Base-by-base conservation (phyloP, 2,113 vertebrate genomes). In the Oenanthe melanoleuca region DNA sequence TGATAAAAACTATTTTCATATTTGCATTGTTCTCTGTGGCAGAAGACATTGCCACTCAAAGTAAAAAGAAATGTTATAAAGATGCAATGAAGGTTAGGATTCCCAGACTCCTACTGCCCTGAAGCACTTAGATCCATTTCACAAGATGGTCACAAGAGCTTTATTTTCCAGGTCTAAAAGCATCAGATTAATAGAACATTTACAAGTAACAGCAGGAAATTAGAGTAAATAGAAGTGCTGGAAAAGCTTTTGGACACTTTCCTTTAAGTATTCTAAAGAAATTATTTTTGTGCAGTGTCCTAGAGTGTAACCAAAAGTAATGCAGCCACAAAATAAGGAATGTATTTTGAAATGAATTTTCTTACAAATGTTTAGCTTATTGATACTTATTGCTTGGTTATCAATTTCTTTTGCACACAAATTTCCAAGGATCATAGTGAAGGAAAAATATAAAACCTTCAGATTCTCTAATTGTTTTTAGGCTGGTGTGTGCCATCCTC, bases 121-220 rank as follows among this genome's bases (percentile, higher is more conserved):
- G 45, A 82, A 29, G 31, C 29, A 84, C 52, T 67, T 59, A 55
- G n/a, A 91, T 84, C n/a, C 53, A 37, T 86, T 92, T 92, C 78
- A 73, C 26, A 88, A 89, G 55, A 64, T 9, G 11, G 66, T 64
- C 75, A 60, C n/a, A 86, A 89, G 50, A 90, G n/a, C 49, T 80
- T 81, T 88, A 63, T 66, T 93, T 93, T 91, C 61, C 77, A 78
- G 13, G 52, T 67, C 65, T 86, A 88, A 92, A 88, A 72, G 34
- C 25, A 37, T 81, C 73, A 93, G 65, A 94, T 67, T 59, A 94
- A 89, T 93, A 96, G 75, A 93, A 85, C 83, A 86, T 69, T 52
- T 42, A 73, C 37, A 85, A 96, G 72, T 64, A 89, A 84, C 5
- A 89, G 38, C 49, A 96, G 65, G 89, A 95, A 96, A 93, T 85